These are phyloP conservation scores for Ecliptopera silaceata DNA, from an alignment of 2,888 invertebrate genomes.

Conservation along the genomic window DNA sequence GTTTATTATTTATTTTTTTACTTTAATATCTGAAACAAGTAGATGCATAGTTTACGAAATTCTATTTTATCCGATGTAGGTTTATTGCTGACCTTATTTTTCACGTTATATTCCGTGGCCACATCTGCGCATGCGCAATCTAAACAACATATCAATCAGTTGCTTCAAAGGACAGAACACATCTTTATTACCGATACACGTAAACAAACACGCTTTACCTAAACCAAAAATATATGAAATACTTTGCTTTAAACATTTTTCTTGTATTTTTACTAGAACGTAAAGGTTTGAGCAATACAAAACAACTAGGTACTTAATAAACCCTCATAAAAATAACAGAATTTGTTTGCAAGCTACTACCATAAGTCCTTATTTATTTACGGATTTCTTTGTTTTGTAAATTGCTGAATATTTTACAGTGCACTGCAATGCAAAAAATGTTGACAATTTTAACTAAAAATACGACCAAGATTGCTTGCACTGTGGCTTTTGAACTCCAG, in stretches of 20 bases:
- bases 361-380: too few species aligned
- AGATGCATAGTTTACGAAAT: not conserved
- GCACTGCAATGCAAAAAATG: not conserved
- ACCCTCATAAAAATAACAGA: too few species aligned
- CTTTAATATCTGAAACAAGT: too few species aligned
- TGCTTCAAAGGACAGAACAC: conserved; percentile 13
- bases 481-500: conserved; percentile 2
- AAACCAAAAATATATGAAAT: too few species aligned
- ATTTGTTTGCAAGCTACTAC: too few species aligned
- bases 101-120: conserved; percentile 11
- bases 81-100: conserved; percentile 28
- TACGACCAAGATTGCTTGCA: conserved; percentile 12
- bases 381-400: not conserved
- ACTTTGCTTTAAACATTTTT: too few species aligned
- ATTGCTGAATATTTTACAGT: not conserved
- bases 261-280: too few species aligned
- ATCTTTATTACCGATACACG: not conserved
- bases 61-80: conserved; percentile 17
- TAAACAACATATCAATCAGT: conserved; percentile 25
- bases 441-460: conserved; percentile 6
- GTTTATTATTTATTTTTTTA: too few species aligned
- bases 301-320: too few species aligned
- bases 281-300: too few species aligned
- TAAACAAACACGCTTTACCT: not conserved
- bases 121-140: conserved; percentile 8